phyloP scores from a whole-genome alignment of 2,113 vertebrate genomes.

The Mesoclemmys tuberculata region DNA sequence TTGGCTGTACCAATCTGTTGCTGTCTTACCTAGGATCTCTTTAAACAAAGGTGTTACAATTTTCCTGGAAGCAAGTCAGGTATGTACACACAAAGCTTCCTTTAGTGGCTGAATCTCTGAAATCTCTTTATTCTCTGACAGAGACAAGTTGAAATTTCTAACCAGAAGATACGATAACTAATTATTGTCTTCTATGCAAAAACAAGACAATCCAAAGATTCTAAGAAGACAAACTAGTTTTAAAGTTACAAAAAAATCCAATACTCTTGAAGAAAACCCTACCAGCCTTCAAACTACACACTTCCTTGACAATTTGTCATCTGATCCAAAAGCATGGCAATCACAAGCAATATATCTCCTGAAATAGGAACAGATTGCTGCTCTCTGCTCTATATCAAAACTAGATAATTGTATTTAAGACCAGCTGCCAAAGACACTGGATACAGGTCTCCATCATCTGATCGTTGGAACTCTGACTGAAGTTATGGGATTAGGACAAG shows the following conservation, averaged over 20 bases:
- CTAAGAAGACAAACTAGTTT: neutral
- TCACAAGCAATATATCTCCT: neutral
- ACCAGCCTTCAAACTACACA: neutral
- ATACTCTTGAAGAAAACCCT: neutral
- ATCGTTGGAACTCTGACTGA: no score
- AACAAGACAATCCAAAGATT: neutral
- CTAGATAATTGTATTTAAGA: no score
- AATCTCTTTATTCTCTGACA: neutral
- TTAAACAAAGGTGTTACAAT: neutral
- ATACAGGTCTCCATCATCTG: no score
- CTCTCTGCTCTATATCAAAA: no score
- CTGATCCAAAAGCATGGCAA: neutral
- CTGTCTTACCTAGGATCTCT: neutral
- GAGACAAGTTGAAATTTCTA: neutral
- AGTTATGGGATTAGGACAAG: no score
- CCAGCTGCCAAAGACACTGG: no score
- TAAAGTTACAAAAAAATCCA: neutral
- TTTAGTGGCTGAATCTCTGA: neutral
- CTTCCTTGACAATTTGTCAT: neutral
- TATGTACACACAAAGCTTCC: neutral
- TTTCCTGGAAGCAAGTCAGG: neutral
- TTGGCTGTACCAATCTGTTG: neutral
- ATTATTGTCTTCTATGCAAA: neutral
- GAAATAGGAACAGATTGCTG: neutral
- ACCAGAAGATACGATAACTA: neutral